Base-by-base conservation (phyloP, 2,888 invertebrate genomes). In the Villa cingulata region DNA sequence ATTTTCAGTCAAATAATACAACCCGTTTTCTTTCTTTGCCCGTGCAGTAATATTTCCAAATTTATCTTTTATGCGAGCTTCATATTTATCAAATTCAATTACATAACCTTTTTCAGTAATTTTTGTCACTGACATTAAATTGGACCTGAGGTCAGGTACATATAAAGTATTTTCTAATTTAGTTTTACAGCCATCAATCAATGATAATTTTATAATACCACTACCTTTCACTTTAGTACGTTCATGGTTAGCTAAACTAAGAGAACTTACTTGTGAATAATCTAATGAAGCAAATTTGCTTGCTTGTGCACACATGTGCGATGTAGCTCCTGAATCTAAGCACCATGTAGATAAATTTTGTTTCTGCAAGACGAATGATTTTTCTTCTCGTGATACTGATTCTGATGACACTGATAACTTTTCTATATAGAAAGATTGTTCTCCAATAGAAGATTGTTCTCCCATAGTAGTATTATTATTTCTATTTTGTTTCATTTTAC, bases 231-330 rank as follows among this genome's bases (percentile, higher is more conserved):
- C 6, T 2, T 36, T 15, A 2, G n/a, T 36, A 2, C 1, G 4
- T 1, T 36, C n/a, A 1, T 16, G 3, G 6, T 36, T 36, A n/a
- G 36, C 36, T n/a, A 36, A 36, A 16, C 6, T 36, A 3, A n/a
- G 6, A 1, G 1, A 1, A 2, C 2, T 6, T 4, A n/a, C n/a
- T n/a, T 36, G 1, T n/a, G n/a, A 3, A 3, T 15, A n/a, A 3
- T 36, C 16, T 3, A 36, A 4, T 1, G 2, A 5, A 1, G n/a
- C 2, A 36, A 36, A 36, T n/a, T 36, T 36, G 3, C 6, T 36
- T 2, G 5, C 3, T 5, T 36, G 6, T 10, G 27, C 27, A 2
- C 27, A 27, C 27, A 27, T 27, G 6, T 36, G 36, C 1, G 36
- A 36, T 1, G 36, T 36, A 3, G 36, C 36, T 1, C 36, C 36